Base-by-base conservation (phyloP, 2,797 vertebrate genomes). In the Pangasius djambal region DNA sequence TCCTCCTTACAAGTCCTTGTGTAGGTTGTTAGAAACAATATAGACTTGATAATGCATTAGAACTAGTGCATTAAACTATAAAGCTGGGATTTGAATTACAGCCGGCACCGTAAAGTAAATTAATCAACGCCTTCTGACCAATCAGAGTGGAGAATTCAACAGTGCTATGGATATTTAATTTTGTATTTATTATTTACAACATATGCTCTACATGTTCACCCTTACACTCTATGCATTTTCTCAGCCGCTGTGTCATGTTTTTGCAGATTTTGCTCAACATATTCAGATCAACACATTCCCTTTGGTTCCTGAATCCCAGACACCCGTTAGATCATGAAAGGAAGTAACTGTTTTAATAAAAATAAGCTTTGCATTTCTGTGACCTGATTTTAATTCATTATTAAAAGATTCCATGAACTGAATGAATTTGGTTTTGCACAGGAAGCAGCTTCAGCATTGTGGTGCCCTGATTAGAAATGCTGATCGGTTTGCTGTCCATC, bases 401-500 rank as follows among this genome's bases (percentile, higher is more conserved):
- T 52, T 48, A 55, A 44, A 18, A 10, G 55, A 40, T 86, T 86
- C 63, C 61, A 34, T 82, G 77, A 57, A n/a, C n/a, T 74, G 34
- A 83, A 37, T 83, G 44, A 75, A 48, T 6, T 75, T 61, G 28
- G 37, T 16, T 63, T 86, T n/a, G 69, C 7, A 48, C 12, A 67
- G 69, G 40, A 78, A 31, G 20, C 63, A 40, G 40, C 48, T n/a
- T 86, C n/a, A 86, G 44, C 40, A 0, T 4, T 82, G 59, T 59
- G 86, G 79, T 84, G 65, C 52, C 28, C 37, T 52, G 85, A 87
- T 83, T 50, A 9, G 12, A 44, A 40, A 31, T 70, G 28, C 25
- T 61, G 65, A 87, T 88, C 22, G 55, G 34, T 78, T 88, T 86
- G 34, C 20, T 91, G 82, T 7, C 59, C 57, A 83, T 67, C 57